Evolutionary conservation across 2,888 invertebrate species (phyloP).

Genomic region (Eurytoma californica): DNA sequence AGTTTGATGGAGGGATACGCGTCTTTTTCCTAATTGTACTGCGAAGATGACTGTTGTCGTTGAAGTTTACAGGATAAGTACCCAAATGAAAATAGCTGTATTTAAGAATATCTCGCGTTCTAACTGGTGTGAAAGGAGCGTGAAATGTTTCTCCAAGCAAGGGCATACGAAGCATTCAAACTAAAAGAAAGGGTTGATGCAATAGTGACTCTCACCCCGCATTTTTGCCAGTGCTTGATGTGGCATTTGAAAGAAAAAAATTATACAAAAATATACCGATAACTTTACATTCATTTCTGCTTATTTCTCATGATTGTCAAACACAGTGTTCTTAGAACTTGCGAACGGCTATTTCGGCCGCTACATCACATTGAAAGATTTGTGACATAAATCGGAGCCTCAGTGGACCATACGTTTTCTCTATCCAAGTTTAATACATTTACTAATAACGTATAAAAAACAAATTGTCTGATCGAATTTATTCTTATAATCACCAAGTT

Average conservation of each 20-base stretch:
- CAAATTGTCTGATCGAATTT: slow-evolving; percentile 44
- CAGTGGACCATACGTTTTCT: slow-evolving; percentile 54
- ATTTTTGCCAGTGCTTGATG: slow-evolving; percentile 54
- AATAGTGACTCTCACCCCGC: slow-evolving; percentile 66
- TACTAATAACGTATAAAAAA: slow-evolving; percentile 31
- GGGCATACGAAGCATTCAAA: slow-evolving; percentile 59
- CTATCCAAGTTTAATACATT: slow-evolving; percentile 48
- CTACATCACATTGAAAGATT: slow-evolving; percentile 45
- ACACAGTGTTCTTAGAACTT: slow-evolving; percentile 56
- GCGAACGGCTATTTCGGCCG: slow-evolving; percentile 39
- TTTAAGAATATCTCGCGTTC: slow-evolving; percentile 65
- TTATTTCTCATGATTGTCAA: slow-evolving; percentile 55
- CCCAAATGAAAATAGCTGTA: slow-evolving; percentile 64
- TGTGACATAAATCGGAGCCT: slow-evolving; percentile 52
- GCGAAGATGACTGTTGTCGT: slow-evolving; percentile 59
- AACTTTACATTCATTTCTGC: slow-evolving; percentile 47
- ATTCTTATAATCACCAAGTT: slow-evolving; percentile 44
- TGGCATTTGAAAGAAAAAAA: slow-evolving; percentile 36
- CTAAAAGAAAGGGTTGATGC: slow-evolving; percentile 67
- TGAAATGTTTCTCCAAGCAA: slow-evolving; percentile 62
- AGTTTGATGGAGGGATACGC: slow-evolving; percentile 50
- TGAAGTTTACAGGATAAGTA: slow-evolving; percentile 62
- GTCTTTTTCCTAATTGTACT: slow-evolving; percentile 55
- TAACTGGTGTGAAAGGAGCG: slow-evolving; percentile 64
- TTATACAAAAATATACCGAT: not conserved